Conservation (phyloP, 2,113 vertebrate genomes). For the Cryptomyrus ogoouensis region DNA sequence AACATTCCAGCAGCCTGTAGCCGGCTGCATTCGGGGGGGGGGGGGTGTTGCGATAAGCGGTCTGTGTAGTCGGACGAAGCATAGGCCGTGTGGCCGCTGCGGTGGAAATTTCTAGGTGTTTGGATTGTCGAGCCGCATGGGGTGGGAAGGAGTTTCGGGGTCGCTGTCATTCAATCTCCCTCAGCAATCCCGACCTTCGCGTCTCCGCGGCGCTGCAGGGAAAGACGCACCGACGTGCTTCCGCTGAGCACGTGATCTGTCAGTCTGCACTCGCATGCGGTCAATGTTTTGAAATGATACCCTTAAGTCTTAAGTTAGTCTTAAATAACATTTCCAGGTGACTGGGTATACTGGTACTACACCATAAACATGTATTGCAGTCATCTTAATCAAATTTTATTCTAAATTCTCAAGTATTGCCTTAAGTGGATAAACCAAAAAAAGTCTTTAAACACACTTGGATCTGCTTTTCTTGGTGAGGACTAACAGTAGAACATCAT, state of each 20-base stretch:
- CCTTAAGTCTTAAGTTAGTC: neutral
- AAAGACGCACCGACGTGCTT: neutral
- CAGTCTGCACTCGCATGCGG: neutral
- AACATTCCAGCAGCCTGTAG: conserved; percentile 13
- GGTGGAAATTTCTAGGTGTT: neutral
- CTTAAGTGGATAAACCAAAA: neutral
- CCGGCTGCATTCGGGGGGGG: neutral
- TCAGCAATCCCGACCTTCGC: neutral
- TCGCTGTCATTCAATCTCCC: neutral
- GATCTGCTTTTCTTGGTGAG: neutral
- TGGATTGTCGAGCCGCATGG: neutral
- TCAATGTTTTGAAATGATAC: neutral
- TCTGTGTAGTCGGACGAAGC: neutral
- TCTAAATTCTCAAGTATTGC: neutral
- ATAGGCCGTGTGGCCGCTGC: neutral
- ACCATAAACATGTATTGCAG: neutral
- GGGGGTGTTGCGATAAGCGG: neutral
- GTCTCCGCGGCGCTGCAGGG: neutral
- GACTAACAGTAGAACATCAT: neutral
- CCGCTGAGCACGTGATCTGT: neutral
- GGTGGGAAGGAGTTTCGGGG: neutral
- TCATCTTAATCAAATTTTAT: neutral
- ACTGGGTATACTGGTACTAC: neutral
- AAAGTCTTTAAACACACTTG: neutral
- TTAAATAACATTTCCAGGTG: neutral